phyloP scores from a whole-genome alignment of 2,113 vertebrate genomes.

The Danionella cerebrum region DNA sequence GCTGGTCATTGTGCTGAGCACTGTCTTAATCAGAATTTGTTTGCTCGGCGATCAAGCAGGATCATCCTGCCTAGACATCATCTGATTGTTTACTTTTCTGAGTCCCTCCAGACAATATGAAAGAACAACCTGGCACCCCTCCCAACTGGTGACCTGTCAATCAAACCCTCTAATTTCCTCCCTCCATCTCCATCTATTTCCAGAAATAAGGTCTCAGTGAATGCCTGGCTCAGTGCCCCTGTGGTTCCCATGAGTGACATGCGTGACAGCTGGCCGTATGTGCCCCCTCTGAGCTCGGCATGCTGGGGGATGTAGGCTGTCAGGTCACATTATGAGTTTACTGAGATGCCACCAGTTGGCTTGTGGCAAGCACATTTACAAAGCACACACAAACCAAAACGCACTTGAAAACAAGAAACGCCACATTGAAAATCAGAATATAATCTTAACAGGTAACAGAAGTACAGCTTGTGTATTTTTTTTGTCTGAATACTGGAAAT shows the following conservation, averaged over 20 bases:
- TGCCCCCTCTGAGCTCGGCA: constrained; percentile 36
- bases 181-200: not conserved
- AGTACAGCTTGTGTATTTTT: no score
- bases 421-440: not conserved
- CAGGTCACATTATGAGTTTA: constrained; percentile 48
- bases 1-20: not conserved
- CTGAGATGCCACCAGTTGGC: constrained; percentile 41
- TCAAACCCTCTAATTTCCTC: not conserved
- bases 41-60: constrained; percentile 26
- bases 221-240: constrained; percentile 6
- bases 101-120: constrained; percentile 15
- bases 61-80: constrained; percentile 20
- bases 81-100: constrained; percentile 29
- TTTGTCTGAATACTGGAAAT: no score
- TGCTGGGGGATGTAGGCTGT: constrained; percentile 51
- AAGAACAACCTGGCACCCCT: not conserved
- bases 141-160: not conserved
- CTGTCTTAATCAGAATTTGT: constrained; percentile 14
- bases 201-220: constrained; percentile 23
- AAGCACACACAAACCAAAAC: not conserved
- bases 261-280: constrained; percentile 27
- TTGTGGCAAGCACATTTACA: constrained; percentile 10
- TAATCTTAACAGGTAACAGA: not conserved
- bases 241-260: constrained; percentile 27
- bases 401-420: not conserved